Base-by-base conservation (phyloP, 30 jellyfish, hydroid and myxozoan genomes). In the Cassiopea andromeda region DNA sequence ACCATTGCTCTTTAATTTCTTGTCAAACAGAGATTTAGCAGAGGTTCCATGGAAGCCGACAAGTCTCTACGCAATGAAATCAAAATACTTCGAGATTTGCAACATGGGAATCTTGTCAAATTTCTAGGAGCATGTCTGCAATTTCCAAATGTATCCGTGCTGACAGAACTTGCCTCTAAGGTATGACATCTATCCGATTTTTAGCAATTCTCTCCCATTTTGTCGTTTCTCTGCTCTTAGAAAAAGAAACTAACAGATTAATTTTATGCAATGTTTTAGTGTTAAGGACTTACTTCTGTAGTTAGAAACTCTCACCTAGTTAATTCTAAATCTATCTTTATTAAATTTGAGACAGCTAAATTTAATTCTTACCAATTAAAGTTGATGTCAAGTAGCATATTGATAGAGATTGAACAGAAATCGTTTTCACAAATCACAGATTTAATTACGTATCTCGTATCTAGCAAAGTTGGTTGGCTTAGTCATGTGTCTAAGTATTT, bases 81-180 rank as follows among this genome's bases (percentile, higher is more conserved):
- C 73, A 96, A 96, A 81, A 73, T 81, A 13, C 78, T 96, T 84
- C 93, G 98, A 60, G 98, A 89, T 57, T 80, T 96, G 97, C 50
- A 82, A 46, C 97, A 96, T 64, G 83, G 69, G 1, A 96, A 96
- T 60, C 83, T 96, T 18, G 85, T 85, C 13, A 67, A 78, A 8
- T 96, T 96, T 84, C 87, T 96, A 68, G 99, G 99, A 1, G 96
- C 98, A 66, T 92, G 96, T 58, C 73, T 96, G 44, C 85, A 87
- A 44, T 88, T 95, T 14, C 99, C 99, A 10, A 92, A 96, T 73
- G 93, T 91, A 44, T 68, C 94, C n/a, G 91, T 96, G 73, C 89
- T 96, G 45, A 96, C 98, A 43, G 99, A 96, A 84, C 69, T 96
- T 18, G 94, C 91, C 18, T 93, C 99, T 0, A 96, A 94, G 92